phyloP scores from a whole-genome alignment of 53 echinoderm and acorn worm species.

The Arbacia lixula region DNA sequence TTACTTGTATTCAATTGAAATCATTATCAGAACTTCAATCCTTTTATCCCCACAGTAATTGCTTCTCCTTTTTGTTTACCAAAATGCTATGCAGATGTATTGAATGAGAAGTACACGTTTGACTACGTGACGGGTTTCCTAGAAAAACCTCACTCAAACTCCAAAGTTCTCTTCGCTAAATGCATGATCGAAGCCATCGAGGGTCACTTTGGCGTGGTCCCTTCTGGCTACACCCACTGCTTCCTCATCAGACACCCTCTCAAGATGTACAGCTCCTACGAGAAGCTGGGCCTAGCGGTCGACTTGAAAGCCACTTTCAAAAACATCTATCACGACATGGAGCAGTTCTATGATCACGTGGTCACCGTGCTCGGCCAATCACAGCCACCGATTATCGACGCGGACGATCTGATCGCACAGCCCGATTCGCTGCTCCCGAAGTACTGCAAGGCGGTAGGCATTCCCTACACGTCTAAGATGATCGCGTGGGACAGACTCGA shows the following conservation, averaged over 20 bases:
- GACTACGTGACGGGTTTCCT: background rate
- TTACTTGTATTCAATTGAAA: no score
- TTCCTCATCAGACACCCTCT: constrained; percentile 25
- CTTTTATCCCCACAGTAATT: no score
- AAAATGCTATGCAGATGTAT: no score
- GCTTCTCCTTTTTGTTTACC: no score
- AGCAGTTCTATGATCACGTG: constrained; percentile 30
- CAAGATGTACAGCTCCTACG: constrained; percentile 11
- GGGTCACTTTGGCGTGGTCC: background rate
- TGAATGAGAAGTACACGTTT: constrained; percentile 18
- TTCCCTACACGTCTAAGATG: constrained; percentile 1
- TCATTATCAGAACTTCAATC: no score
- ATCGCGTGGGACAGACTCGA: constrained; percentile 2
- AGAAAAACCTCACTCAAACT: background rate
- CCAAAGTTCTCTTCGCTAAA: constrained; percentile 20
- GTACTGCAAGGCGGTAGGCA: constrained; percentile 10
- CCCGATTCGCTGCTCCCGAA: constrained; percentile 8
- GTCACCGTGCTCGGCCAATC: constrained; percentile 20
- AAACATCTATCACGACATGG: constrained; percentile 13
- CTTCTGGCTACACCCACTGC: constrained; percentile 1
- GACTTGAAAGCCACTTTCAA: background rate
- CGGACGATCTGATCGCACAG: constrained; percentile 8
- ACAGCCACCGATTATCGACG: constrained; percentile 24
- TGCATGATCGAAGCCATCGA: constrained; percentile 12
- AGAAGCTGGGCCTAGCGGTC: background rate